Evolutionary conservation across 1,140 invertebrate genomes (phyloP), one percentile per base, ranked within the genome.

Genomic region (Oppia nitens): DNA sequence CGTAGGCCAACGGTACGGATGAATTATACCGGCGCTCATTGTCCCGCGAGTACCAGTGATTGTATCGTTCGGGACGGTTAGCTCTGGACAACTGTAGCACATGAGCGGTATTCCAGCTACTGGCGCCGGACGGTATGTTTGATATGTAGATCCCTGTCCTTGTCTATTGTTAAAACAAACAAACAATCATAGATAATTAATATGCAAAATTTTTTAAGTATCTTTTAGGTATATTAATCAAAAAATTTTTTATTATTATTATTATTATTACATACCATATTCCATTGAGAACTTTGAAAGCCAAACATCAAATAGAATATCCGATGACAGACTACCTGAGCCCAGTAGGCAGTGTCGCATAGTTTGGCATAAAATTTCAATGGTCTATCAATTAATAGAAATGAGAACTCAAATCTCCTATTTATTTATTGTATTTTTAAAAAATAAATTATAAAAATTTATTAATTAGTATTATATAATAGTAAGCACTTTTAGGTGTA

Each of bases 31-130:
- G 14, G 3, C 17, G 1, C 20, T 2, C 3, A 29, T 60, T 60
- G 17, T 28, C n/a, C 32, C 40, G 11, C 17, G 55, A 25, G 12
- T 32, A 17, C 2, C 53, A 25, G 40, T 40, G 40, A 40, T 55
- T 29, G 24, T 27, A 55, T 23, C 40, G 12, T 2, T 23, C 14
- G 3, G 47, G 29, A 11, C 55, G 49, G 14, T 24, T 45, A 26
- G 29, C 25, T 23, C 55, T 14, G 27, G 23, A 23, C 40, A 63
- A 62, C 25, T 54, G 28, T 21, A 59, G 51, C 14, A 59, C 25
- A 28, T 56, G 55, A 20, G 23, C 55, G 1, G 24, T 25, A 49
- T 56, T 56, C 17, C 55, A n/a, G 9, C 32, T 26, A n/a, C 32
- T 20, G n/a, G 55, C 25, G 26, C 26, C 27, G n/a, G 27, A 2